phyloP scores from a whole-genome alignment of 2,113 vertebrate species.

The Gallinago undulata region DNA sequence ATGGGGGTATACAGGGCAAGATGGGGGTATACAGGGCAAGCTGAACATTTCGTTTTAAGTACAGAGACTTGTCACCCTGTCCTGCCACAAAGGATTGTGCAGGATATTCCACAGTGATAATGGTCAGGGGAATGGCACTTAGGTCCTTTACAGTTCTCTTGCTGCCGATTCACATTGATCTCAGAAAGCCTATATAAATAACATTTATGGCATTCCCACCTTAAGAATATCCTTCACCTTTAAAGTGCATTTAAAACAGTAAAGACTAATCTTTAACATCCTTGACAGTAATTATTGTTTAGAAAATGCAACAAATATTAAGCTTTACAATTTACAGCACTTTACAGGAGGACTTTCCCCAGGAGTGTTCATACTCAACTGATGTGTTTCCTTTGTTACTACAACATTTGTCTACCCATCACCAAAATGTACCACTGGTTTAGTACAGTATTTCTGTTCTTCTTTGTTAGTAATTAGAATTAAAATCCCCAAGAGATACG shows the following conservation, averaged over 20 bases:
- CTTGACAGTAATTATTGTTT: neutral
- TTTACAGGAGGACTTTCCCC: neutral
- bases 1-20: neutral
- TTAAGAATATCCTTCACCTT: neutral
- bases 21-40: neutral
- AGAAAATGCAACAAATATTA: neutral
- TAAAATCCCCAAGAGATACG: neutral
- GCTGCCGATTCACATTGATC: neutral
- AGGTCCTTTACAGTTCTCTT: neutral
- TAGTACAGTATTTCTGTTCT: neutral
- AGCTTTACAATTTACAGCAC: neutral
- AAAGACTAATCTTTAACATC: neutral
- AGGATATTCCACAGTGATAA: neutral
- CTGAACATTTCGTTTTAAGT: neutral
- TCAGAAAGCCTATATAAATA: neutral
- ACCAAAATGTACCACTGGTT: neutral
- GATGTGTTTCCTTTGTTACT: neutral
- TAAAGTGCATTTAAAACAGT: neutral
- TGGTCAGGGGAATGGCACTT: neutral
- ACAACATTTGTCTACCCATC: neutral
- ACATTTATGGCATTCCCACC: neutral
- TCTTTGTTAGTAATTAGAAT: neutral
- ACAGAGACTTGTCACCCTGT: neutral
- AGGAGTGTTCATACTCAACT: neutral
- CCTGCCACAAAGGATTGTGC: neutral